Evolutionary conservation across 2,113 vertebrate species (phyloP).

Genomic region (Empidonax traillii): DNA sequence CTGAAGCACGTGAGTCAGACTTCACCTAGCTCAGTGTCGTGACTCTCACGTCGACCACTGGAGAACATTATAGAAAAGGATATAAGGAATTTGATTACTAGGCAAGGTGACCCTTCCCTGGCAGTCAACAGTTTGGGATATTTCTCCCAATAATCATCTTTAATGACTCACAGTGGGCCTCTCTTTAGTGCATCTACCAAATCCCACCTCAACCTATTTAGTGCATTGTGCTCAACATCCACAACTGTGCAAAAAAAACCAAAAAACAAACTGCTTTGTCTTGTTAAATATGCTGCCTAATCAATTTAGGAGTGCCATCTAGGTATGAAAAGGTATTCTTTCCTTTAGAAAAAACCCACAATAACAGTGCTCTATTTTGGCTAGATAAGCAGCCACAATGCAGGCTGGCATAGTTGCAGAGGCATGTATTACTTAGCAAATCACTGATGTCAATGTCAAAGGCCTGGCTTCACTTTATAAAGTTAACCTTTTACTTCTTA

Average conservation of each 20-base stretch:
- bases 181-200: neutral
- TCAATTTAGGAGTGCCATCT: neutral
- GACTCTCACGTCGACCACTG: neutral
- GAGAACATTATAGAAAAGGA: neutral
- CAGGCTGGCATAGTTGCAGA: neutral
- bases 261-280: neutral
- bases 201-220: neutral
- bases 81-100: neutral
- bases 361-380: neutral
- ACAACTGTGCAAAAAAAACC: neutral
- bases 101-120: neutral
- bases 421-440: neutral
- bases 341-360: neutral
- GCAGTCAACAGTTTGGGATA: neutral
- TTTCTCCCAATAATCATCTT: neutral
- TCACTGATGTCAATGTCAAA: neutral
- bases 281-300: neutral
- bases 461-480: neutral
- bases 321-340: neutral
- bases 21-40: neutral
- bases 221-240: neutral
- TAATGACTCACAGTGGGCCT: neutral
- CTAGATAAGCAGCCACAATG: neutral
- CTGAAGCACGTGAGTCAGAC: neutral
- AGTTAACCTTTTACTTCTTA: neutral